Evolutionary conservation across 2,113 vertebrate genomes (phyloP).

Genomic region (Eublepharis macularius): DNA sequence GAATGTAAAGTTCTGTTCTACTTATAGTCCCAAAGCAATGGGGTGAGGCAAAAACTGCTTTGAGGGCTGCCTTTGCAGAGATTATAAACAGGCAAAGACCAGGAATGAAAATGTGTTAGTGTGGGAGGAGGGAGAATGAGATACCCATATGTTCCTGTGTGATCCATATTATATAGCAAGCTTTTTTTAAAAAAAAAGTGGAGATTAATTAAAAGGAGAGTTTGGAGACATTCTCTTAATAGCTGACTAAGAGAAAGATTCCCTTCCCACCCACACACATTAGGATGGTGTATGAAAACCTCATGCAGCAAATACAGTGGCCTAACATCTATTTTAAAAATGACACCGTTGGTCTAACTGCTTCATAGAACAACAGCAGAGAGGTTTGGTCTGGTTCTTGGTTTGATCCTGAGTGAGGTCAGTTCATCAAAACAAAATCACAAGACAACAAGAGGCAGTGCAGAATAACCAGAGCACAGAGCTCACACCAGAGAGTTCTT

Average conservation of each 20-base stretch:
- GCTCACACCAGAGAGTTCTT: slow-evolving; percentile 47
- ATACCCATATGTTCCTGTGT: slow-evolving; percentile 61
- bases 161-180: slow-evolving; percentile 74
- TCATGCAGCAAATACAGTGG: slow-evolving; percentile 65
- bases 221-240: slow-evolving; percentile 73
- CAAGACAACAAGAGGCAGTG: slow-evolving; percentile 65
- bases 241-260: slow-evolving; percentile 64
- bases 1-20: slow-evolving; percentile 55
- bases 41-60: slow-evolving; percentile 18
- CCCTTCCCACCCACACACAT: slow-evolving; percentile 39
- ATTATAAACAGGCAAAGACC: slow-evolving; percentile 54
- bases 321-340: slow-evolving; percentile 55
- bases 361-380: slow-evolving; percentile 61
- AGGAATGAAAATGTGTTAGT: slow-evolving; percentile 53
- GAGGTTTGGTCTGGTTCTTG: slow-evolving; percentile 46
- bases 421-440: slow-evolving; percentile 65
- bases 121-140: slow-evolving; percentile 67
- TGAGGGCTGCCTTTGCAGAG: slow-evolving; percentile 66
- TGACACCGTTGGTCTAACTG: slow-evolving; percentile 69
- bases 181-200: slow-evolving; percentile 32
- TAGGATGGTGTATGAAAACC: slow-evolving; percentile 73
- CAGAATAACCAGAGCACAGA: slow-evolving; percentile 45
- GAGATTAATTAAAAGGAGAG: slow-evolving; percentile 73
- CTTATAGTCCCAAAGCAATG: slow-evolving; percentile 48
- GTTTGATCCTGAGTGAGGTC: slow-evolving; percentile 67